Base-by-base conservation (phyloP, 2,797 vertebrate species). In the Coregonus ussuriensis region DNA sequence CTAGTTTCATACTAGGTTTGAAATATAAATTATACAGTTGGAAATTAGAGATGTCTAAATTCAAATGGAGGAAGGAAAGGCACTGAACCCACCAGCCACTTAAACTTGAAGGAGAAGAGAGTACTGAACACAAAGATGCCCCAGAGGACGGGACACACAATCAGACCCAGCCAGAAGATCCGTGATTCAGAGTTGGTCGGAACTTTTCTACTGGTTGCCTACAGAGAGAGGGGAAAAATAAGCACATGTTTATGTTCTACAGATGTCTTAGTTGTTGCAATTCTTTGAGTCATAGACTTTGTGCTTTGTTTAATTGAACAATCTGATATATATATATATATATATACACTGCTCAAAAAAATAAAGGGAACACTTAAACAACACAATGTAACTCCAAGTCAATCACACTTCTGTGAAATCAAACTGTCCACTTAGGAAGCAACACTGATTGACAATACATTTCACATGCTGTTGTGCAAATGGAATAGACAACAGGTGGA, bases 161-260 rank as follows among this genome's bases (percentile, higher is more conserved):
- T 87, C 2, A 99, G 94, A 52, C 97, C 97, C 0, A 99, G 83
- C 98, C 98, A 99, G 92, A 99, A 99, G 81, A 99, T 95, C 65
- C 87, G 92, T 0, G 96, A 96, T 75, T 99, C 97, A 0, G 96
- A 95, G 71, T 94, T 92, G 0, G 95, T 95, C 0, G 90, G 3
- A 0, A 41, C 52, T 6, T 82, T 92, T 78, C 33, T 81, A 59
- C 84, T 86, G 1, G 66, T 47, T 56, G 54, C 86, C 96, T 97
- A 83, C 66, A 85, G 71, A 59, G 79, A 81, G 78, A 81, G 77
- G 0, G 71, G 47, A 71, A 1, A 67, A 79, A 71, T 25, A 63
- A 53, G 33, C 15, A 33, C 11, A 29, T 33, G 54, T 37, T 9
- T 21, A 56, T n/a, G 7, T n/a, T 25, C 31, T 18, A 63, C 53